Evolutionary conservation across 2,113 vertebrate genomes (phyloP), one percentile per base, ranked within the genome.

Genomic region (Lipophrys pholis): DNA sequence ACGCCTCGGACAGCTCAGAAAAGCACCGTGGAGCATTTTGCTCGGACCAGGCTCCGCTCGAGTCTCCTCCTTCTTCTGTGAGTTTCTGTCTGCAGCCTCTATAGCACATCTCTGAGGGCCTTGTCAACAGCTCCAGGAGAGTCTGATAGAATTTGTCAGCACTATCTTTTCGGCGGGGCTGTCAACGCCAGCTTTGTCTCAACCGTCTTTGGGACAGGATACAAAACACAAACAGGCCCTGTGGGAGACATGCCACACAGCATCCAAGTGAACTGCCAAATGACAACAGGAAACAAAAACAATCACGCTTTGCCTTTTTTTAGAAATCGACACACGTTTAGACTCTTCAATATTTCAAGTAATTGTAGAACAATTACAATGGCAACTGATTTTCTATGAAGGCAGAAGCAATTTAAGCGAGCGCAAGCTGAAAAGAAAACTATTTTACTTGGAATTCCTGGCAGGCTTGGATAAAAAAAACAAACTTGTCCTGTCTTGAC

Each of bases 131-230:
- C 86, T 84, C 71, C 40, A 46, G 62, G 73, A 84, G 79, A 82
- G 75, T 73, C 72, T 87, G 89, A 92, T 76, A 80, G 87, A 76
- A 80, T 62, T 64, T 88, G 91, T 93, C 91, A 89, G 87, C 88
- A 39, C 87, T 76, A 62, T 87, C 85, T 89, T 88, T 89, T 82
- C 84, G 90, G 74, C 74, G 67, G 59, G 68, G 71, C 84, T 89
- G 79, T 89, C 91, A 88, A 59, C 91, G 59, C 82, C 36, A 16
- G 84, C 88, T 91, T 85, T 90, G 85, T 76, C 79, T 79, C 83
- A 86, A 68, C 75, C 76, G 45, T 91, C 83, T 73, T 55, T 12
- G 36, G 83, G 80, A 89, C 69, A 48, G 75, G 73, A 79, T 71
- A 82, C 46, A 69, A 75, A 87, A 88, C 83, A 74, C 82, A 91